Conservation (phyloP, 1,140 invertebrate genomes). For the Homalodisca vitripennis region DNA sequence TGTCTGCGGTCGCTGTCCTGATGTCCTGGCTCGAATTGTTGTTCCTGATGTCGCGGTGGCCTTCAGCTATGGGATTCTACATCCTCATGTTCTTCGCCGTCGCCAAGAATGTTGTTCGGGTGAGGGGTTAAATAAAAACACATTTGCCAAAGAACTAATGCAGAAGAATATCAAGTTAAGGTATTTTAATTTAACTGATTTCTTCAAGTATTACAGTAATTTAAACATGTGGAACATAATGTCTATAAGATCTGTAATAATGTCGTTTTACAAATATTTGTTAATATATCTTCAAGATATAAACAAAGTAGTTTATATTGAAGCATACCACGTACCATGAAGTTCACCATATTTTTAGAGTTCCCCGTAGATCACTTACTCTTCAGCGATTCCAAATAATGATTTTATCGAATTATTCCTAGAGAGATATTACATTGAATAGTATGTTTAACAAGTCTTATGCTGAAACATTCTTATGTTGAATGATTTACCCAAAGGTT, state of each 20-base stretch:
- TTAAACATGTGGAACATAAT: not conserved
- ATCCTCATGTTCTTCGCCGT: conserved; percentile 55
- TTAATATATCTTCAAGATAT: too few relatives aligned
- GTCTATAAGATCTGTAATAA: not conserved
- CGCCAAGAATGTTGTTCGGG: conserved; percentile 52
- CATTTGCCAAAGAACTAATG: too few relatives aligned
- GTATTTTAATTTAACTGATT: too few relatives aligned
- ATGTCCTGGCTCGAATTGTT: conserved; percentile 55
- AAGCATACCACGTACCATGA: not conserved
- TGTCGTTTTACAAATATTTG: too few relatives aligned
- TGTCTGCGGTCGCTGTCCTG: conserved; percentile 53
- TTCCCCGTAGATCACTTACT: not conserved
- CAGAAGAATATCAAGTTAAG: too few relatives aligned
- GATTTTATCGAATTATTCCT: not conserved
- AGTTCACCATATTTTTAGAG: not conserved
- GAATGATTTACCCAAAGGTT: conserved; percentile 45
- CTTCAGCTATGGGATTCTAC: conserved; percentile 52
- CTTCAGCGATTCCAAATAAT: not conserved
- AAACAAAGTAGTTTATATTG: not conserved
- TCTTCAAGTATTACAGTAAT: too few relatives aligned
- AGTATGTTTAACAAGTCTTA: too few relatives aligned
- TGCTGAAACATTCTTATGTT: too few relatives aligned
- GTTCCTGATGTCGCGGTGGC: conserved; percentile 53
- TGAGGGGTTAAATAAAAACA: too few relatives aligned
- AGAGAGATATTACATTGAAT: too few relatives aligned